Evolutionary conservation across 2,888 invertebrate genomes (phyloP).

Genomic region (Xestia rhomboidea): DNA sequence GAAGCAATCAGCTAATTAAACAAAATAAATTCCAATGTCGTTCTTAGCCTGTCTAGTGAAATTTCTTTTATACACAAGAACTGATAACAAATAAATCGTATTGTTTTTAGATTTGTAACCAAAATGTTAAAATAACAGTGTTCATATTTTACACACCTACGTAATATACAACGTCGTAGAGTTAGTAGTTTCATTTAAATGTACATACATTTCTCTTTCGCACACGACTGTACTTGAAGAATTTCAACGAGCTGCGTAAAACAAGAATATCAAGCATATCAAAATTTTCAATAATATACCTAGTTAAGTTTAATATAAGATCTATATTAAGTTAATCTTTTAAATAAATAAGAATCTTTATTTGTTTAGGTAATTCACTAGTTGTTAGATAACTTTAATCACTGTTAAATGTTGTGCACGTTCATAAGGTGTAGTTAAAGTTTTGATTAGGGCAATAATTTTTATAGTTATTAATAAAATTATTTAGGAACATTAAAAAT

Average conservation of each 20-base stretch:
- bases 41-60: neutral
- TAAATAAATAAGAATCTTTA: slow-evolving; percentile 77
- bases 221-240: slow-evolving; percentile 51
- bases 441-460: slow-evolving; percentile 87
- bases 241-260: slow-evolving; percentile 76
- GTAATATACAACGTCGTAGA: slow-evolving; percentile 1
- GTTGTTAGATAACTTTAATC: slow-evolving; percentile 87
- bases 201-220: slow-evolving; percentile 5
- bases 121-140: slow-evolving; percentile 19
- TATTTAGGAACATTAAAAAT: slow-evolving; percentile 60
- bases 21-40: neutral
- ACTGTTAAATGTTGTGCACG: slow-evolving; percentile 91
- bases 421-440: slow-evolving; percentile 83
- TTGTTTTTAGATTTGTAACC: neutral
- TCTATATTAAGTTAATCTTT: slow-evolving; percentile 78
- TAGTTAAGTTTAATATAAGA: slow-evolving; percentile 76
- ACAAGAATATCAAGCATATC: slow-evolving; percentile 90
- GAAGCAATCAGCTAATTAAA: neutral
- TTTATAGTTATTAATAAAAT: slow-evolving; percentile 76
- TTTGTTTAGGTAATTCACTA: slow-evolving; percentile 85
- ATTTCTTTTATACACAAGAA: neutral
- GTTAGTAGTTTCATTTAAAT: neutral
- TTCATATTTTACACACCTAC: slow-evolving; percentile 16
- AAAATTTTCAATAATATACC: slow-evolving; percentile 74
- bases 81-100: slow-evolving; percentile 2